Evolutionary conservation across 2,888 invertebrate genomes (phyloP), one percentile per base, ranked within the genome.

Genomic region (Calephelis perditalis): DNA sequence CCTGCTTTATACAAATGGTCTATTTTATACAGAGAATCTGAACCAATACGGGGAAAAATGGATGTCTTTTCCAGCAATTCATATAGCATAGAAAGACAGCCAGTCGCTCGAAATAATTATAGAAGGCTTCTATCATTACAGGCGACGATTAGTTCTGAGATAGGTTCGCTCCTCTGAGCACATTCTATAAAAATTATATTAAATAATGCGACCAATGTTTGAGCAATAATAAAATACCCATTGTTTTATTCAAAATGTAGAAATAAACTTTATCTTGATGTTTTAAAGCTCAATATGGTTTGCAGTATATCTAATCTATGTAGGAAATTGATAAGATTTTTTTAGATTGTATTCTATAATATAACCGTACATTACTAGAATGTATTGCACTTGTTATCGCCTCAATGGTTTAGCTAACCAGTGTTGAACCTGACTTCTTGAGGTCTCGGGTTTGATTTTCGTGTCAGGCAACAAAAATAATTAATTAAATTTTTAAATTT

Each of bases 131-230:
- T 81, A 82, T 84, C 81, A 88, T 82, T 82, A 82, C 77, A 73
- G 82, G 84, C 80, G 89, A 89, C 87, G 88, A 90, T 88, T 87
- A 86, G 79, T 74, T 71, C 62, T 61, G 62, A 82, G 89, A 90
- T 89, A 88, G 85, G 78, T 75, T 56, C 83, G 82, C 84, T 79
- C 73, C 82, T 82, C 81, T 83, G 85, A 78, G 74, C 84, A 76
- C 81, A 76, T 84, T 78, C 80, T 81, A 85, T 84, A 84, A 85
- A 86, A 86, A 85, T 84, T 84, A 79, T 84, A 85, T 84, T 86
- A 86, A 84, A 82, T 77, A 83, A 84, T 77, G 76, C 77, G 75
- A 75, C 71, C 78, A 71, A 74, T 73, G 71, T 68, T 70, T 70
- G 68, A 67, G 68, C 67, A 71, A 71, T 60, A 61, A 62, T 59